Evolutionary conservation across 2,797 vertebrate species (phyloP), one percentile per base, ranked within the genome.

Genomic region (Nyctalus aviator): DNA sequence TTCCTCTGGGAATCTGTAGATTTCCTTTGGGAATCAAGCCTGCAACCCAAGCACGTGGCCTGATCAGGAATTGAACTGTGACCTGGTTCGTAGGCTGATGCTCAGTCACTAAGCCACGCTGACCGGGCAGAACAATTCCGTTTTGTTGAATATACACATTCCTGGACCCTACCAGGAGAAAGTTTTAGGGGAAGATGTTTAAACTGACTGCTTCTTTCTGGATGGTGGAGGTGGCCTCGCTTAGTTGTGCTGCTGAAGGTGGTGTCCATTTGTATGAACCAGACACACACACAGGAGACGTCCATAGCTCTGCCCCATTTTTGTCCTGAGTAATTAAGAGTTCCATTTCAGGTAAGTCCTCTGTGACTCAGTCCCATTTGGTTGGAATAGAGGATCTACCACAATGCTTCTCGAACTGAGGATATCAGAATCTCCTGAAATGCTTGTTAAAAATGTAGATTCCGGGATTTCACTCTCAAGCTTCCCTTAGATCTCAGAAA

Each of bases 271-370:
- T 73, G 17, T 59, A 8, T 62, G 17, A 27, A 53, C 50, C 50
- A 76, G 23, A 53, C 57, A 69, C 10, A 68, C 18, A 20, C 71
- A 37, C 21, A 46, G 37, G 72, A 64, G 4, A 21, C 73, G n/a
- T 59, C 37, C 32, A 15, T 69, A 57, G 14, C 59, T 79, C 62
- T 79, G 84, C 83, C 37, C 48, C 23, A 69, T 44, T 64, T 73
- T 41, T 35, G n/a, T 81, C 66, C 41, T 84, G 44, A 55, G 25
- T 83, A 62, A n/a, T 44, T 48, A 59, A 76, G 82, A 68, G 32
- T 71, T 96, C 62, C 11, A 23, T 84, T 79, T 93, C 55, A 84
- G 27, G 30, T 59, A 62, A 89, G 57, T 87, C 27, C 68, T 90
- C 53, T 76, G 12, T 84, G 59, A 62, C 59, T 82, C n/a, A 68